These are phyloP conservation scores for Rhombomys opimus DNA, from an alignment of 2,113 vertebrate species.

Conservation along the genomic window DNA sequence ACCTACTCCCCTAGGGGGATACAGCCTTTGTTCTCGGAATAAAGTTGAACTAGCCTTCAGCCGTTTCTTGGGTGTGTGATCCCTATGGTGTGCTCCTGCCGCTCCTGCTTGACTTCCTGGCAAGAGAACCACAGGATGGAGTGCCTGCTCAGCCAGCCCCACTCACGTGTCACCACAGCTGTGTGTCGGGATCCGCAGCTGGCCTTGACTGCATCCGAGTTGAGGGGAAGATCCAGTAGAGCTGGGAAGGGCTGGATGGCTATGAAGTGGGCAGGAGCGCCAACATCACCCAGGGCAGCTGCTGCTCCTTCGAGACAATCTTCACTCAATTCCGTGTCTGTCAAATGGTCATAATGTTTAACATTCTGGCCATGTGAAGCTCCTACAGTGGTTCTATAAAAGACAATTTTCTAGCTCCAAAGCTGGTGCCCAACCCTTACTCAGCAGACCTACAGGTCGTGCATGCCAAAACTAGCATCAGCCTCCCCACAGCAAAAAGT, in stretches of 20 bases:
- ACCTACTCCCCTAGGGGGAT: too few species aligned
- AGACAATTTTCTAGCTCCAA: not conserved
- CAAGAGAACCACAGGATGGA: too few species aligned
- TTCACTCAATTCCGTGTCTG: rapidly evolving
- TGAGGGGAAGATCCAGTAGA: slow-evolving; percentile 90
- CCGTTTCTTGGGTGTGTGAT: too few species aligned
- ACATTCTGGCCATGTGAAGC: rapidly evolving
- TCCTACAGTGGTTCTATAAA: not conserved
- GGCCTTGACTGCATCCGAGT: slow-evolving; percentile 85
- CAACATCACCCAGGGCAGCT: rapidly evolving
- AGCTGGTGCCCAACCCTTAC: rapidly evolving
- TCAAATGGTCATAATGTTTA: not conserved
- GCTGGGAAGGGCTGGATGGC: slow-evolving; percentile 96
- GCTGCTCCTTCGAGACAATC: rapidly evolving
- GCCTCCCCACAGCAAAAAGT: not conserved
- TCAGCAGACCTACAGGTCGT: not conserved
- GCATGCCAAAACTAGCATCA: not conserved
- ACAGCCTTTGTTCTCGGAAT: too few species aligned
- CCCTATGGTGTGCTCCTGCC: too few species aligned
- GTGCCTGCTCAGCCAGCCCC: rapidly evolving
- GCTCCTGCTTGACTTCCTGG: too few species aligned
- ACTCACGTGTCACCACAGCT: slow-evolving; percentile 92
- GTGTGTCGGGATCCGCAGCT: slow-evolving; percentile 97
- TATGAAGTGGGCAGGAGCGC: slow-evolving; percentile 85
- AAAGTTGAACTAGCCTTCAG: too few species aligned